These are phyloP conservation scores for Onchidella celtica DNA, from an alignment of 2,888 invertebrate genomes.

Conservation along the genomic window DNA sequence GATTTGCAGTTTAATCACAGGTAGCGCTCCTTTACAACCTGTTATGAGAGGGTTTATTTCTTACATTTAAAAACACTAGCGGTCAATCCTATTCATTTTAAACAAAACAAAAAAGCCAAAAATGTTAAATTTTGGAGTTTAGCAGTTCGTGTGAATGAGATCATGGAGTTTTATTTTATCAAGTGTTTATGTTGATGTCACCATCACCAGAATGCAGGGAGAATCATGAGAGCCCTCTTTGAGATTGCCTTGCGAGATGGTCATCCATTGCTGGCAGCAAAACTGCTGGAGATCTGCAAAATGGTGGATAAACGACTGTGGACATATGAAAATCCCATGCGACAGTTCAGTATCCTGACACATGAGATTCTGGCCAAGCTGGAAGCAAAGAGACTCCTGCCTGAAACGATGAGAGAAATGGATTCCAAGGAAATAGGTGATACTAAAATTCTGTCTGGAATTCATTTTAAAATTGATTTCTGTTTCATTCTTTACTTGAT, in stretches of 20 bases:
- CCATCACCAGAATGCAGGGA: constrained; percentile 88
- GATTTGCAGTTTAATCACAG: too few species aligned
- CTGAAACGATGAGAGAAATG: constrained; percentile 92
- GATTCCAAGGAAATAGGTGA: constrained; percentile 91
- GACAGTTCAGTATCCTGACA: constrained; percentile 86
- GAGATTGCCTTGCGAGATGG: constrained; percentile 94
- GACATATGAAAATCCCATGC: constrained; percentile 91
- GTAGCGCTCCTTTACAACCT: too few species aligned
- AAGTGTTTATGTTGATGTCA: background rate
- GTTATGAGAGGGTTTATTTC: too few species aligned
- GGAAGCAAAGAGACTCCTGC: constrained; percentile 87
- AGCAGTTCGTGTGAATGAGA: too few species aligned
- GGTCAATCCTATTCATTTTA: too few species aligned
- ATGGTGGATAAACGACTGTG: constrained; percentile 96
- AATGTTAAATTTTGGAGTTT: too few species aligned
- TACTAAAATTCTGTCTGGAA: constrained; percentile 37
- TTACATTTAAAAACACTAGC: too few species aligned
- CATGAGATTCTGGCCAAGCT: constrained; percentile 90
- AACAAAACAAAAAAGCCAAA: too few species aligned
- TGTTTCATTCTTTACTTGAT: too few species aligned
- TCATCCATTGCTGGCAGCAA: constrained; percentile 92
- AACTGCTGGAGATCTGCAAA: constrained; percentile 92
- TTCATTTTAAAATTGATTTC: too few species aligned
- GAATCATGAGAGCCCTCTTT: constrained; percentile 95
- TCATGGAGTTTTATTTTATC: too few species aligned